phyloP scores from a whole-genome alignment of 2,888 invertebrate genomes.

The Spisula solida region DNA sequence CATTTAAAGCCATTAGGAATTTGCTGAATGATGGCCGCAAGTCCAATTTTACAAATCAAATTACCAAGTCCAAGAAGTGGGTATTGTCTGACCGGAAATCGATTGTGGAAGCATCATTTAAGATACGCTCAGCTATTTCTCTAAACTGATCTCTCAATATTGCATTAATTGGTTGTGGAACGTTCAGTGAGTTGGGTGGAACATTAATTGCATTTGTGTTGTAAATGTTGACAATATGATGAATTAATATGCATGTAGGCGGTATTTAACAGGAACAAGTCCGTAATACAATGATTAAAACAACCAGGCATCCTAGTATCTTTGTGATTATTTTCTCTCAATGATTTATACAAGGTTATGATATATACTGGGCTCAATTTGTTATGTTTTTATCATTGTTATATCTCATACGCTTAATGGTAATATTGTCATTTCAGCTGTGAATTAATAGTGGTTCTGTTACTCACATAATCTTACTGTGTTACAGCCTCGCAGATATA shows the following conservation, averaged over 20 bases:
- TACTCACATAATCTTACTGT: too few species aligned
- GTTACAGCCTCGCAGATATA: too few species aligned
- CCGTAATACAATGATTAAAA: neutral
- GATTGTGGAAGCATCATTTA: constrained; percentile 18
- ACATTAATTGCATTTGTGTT: neutral
- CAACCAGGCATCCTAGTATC: neutral
- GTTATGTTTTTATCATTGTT: too few species aligned
- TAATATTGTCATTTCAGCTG: too few species aligned
- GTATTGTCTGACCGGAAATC: constrained; percentile 24
- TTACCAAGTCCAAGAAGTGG: constrained; percentile 16
- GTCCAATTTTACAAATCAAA: constrained; percentile 31
- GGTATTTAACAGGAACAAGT: constrained; percentile 10
- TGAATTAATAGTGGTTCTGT: too few species aligned
- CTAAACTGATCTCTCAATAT: neutral
- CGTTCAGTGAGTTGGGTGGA: neutral
- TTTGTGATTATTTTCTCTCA: neutral
- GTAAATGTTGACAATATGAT: neutral
- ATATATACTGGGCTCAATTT: too few species aligned
- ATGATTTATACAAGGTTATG: neutral
- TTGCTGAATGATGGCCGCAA: constrained; percentile 26
- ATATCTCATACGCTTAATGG: too few species aligned
- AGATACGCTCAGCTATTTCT: neutral
- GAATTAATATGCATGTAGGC: neutral
- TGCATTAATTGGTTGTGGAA: constrained; percentile 16
- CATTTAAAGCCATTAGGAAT: neutral